These are phyloP conservation scores for Podabrus alpinus DNA, from an alignment of 2,888 invertebrate genomes.

Conservation along the genomic window DNA sequence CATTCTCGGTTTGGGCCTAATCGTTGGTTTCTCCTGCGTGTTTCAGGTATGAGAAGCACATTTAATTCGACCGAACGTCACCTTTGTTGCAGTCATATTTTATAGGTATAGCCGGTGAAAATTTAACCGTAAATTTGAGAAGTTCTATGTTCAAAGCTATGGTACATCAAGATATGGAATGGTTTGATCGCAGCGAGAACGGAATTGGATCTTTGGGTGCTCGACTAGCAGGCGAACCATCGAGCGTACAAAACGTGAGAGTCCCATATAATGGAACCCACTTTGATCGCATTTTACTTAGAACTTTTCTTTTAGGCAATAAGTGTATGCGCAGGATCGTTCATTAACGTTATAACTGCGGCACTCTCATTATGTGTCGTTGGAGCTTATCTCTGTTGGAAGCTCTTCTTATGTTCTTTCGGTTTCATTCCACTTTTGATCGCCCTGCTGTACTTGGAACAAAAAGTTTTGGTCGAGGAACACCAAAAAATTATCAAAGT, in stretches of 20 bases:
- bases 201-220: constrained; percentile 77
- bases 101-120: constrained; percentile 79
- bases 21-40: constrained; percentile 20
- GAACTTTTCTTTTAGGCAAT: no score
- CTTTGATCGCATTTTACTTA: no score
- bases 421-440: constrained; percentile 74
- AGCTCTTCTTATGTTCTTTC: constrained; percentile 72
- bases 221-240: constrained; percentile 75
- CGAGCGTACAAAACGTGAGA: constrained; percentile 80
- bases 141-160: constrained; percentile 68
- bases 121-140: constrained; percentile 74
- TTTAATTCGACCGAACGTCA: not conserved
- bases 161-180: constrained; percentile 73
- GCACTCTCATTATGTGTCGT: constrained; percentile 66
- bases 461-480: constrained; percentile 66
- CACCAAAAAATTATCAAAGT: constrained; percentile 69
- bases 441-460: constrained; percentile 68
- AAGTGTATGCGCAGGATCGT: constrained; percentile 36
- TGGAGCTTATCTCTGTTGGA: constrained; percentile 74
- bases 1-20: not conserved
- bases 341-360: constrained; percentile 74
- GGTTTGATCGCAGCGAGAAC: constrained; percentile 74
- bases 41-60: not conserved
- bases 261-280: no score
- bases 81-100: not conserved